Evolutionary conservation across 1,140 invertebrate species (phyloP), one percentile per base, ranked within the genome.

Genomic region (Geopemphigus sp.): DNA sequence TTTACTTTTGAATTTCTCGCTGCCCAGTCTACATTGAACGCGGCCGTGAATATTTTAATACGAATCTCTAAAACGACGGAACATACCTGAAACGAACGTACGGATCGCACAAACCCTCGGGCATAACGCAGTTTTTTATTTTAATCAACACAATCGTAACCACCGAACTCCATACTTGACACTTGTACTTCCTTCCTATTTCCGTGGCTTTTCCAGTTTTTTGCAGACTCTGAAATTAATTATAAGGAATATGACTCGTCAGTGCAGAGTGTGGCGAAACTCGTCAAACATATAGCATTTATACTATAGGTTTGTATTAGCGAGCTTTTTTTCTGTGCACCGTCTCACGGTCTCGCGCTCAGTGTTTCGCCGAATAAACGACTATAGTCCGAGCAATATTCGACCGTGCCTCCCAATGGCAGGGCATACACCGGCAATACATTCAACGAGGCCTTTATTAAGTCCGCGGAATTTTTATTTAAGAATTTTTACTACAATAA

Each of bases 1-100:
- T 87, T 98, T 97, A 85, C 95, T 98, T 88, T 98, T 98, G 88
- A 97, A 98, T 87, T 98, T 98, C 88, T 99, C 97, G 84, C 93
- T 95, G 81, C 96, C 96, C 84, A 99, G 90, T 85, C 94, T 95
- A 84, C 47, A 86, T 86, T 81, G 63, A 72, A 81, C 15, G 4
- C 81, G 68, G 26, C 8, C 8, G 17, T n/a, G 3, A 47, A 19
- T 1, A 32, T 32, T 56, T 15, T 56, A n/a, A 56, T n/a, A 15
- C 0, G 10, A 59, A 39, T 54, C 10, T 17, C 10, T 54, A 12
- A n/a, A 3, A 68, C 14, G 1, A 10, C 17, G 15, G 72, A 29
- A 82, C 84, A 86, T 86, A 95, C 94, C 93, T 91, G 88, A 99
- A 98, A 87, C 98, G 98, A 83, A 97, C 95, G 85, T 97, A 98